These are phyloP conservation scores for Monopterus albus DNA, from an alignment of 2,113 vertebrate genomes.

Conservation along the genomic window DNA sequence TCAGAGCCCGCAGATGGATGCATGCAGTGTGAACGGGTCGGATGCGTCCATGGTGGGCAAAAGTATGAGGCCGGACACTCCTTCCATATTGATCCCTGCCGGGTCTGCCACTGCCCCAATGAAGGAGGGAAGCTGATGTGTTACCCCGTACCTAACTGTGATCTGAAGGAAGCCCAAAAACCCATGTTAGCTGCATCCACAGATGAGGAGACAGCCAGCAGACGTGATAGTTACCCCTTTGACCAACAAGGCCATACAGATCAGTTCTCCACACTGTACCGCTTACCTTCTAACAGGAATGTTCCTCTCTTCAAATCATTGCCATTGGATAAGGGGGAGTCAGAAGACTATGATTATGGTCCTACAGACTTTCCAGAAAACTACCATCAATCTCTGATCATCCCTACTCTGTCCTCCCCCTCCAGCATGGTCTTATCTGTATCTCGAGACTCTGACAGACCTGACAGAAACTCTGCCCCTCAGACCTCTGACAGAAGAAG, in stretches of 20 bases:
- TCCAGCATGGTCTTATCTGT: slow-evolving; percentile 8
- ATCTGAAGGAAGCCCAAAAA: slow-evolving; percentile 34
- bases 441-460: slow-evolving; percentile 21
- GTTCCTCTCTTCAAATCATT: slow-evolving; percentile 67
- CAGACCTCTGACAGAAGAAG: slow-evolving; percentile 37
- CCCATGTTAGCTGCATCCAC: slow-evolving; percentile 44
- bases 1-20: slow-evolving; percentile 87
- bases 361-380: slow-evolving; percentile 48
- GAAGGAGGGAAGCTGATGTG: slow-evolving; percentile 91
- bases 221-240: slow-evolving; percentile 76
- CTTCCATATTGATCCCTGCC: slow-evolving; percentile 87
- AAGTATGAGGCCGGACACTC: slow-evolving; percentile 92
- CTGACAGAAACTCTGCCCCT: slow-evolving; percentile 20
- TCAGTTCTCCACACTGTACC: slow-evolving; percentile 44
- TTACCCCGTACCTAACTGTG: slow-evolving; percentile 88
- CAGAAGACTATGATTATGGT: slow-evolving; percentile 80
- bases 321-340: slow-evolving; percentile 42
- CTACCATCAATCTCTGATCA: slow-evolving; percentile 10
- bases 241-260: slow-evolving; percentile 83
- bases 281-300: slow-evolving; percentile 29
- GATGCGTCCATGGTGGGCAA: slow-evolving; percentile 84
- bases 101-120: slow-evolving; percentile 91
- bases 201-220: slow-evolving; percentile 56
- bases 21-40: slow-evolving; percentile 89
- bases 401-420: slow-evolving; percentile 34